Percentiles rank a stretch among this genome's conserved stretches.
Evolutionary conservation across 2,888 invertebrate species (phyloP).

Genomic region (Leistus spinibarbis): DNA sequence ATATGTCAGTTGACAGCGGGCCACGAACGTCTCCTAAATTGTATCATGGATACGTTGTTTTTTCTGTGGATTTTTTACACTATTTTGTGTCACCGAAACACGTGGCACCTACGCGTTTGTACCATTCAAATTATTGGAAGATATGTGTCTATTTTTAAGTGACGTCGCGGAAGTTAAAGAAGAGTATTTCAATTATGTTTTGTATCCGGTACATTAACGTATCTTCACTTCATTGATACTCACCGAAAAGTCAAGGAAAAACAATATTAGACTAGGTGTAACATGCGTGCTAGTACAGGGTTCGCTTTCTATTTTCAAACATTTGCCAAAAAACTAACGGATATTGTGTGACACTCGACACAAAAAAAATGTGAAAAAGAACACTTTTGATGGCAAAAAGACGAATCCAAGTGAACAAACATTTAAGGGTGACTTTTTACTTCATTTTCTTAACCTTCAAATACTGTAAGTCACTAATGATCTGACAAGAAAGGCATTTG

Average conservation of each 20-base stretch:
- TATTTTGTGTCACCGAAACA: background rate
- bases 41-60: too few species aligned
- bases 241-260: constrained; percentile 18
- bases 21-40: background rate
- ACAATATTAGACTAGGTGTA: constrained; percentile 12
- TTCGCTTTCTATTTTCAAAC: background rate
- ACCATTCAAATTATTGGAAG: constrained; percentile 7
- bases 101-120: background rate
- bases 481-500: too few species aligned
- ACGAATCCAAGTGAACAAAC: too few species aligned
- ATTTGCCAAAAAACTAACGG: background rate
- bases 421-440: background rate
- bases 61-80: background rate
- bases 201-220: constrained; percentile 29
- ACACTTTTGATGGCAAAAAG: background rate
- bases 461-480: background rate
- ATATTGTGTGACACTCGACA: background rate
- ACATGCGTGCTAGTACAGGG: background rate
- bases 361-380: background rate
- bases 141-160: constrained; percentile 11
- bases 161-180: constrained; percentile 4
- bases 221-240: constrained; percentile 32
- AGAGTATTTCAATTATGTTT: constrained; percentile 11
- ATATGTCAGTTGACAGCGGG: background rate
- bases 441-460: background rate